Conservation (phyloP, 2,797 vertebrate species). For the Sparidentex hasta region DNA sequence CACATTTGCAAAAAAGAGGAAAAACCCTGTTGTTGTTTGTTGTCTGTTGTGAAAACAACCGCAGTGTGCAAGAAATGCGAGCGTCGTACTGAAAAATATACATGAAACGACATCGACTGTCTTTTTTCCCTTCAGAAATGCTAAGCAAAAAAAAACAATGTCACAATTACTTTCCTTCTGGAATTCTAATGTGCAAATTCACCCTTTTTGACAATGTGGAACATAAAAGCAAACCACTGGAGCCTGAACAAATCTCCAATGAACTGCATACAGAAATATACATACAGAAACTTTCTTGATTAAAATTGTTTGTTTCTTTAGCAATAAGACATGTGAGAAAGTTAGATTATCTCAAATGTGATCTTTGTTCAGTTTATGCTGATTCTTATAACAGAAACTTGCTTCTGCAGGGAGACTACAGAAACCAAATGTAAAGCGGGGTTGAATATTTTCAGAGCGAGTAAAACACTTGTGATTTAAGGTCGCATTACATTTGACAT, state of each 20-base stretch:
- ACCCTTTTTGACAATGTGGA: neutral
- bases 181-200: neutral
- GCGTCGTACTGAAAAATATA: neutral
- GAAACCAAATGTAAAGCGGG: neutral
- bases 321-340: neutral
- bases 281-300: neutral
- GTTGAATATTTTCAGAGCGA: neutral
- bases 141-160: neutral
- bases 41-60: neutral
- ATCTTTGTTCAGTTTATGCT: neutral
- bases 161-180: conserved; percentile 2
- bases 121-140: conserved; percentile 15
- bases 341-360: neutral
- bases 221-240: neutral
- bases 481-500: neutral
- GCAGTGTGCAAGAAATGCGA: neutral
- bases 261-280: neutral
- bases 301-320: neutral
- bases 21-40: neutral
- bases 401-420: neutral
- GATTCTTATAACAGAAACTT: neutral
- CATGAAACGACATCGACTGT: neutral
- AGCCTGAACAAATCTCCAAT: neutral
- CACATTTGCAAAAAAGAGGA: neutral
- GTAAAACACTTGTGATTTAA: neutral